Conservation (phyloP, 2,888 invertebrate genomes). For the Rosalia funebris region DNA sequence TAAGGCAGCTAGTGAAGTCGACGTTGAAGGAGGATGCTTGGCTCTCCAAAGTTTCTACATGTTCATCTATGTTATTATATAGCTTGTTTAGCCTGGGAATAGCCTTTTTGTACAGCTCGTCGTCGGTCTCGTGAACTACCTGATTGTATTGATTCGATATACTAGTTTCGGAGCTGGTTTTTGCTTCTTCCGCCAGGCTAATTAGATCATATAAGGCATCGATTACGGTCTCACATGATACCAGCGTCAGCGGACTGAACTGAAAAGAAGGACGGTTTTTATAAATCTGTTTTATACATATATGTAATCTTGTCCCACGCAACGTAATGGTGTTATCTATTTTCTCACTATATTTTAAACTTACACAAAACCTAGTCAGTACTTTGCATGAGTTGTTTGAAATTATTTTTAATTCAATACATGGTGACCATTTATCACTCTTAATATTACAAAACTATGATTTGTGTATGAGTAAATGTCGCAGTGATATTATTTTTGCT, state of each 20-base stretch:
- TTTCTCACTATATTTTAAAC: too few relatives aligned
- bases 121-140: neutral
- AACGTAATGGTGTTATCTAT: too few relatives aligned
- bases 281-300: too few relatives aligned
- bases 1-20: neutral
- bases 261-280: too few relatives aligned
- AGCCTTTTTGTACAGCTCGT: neutral
- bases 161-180: neutral
- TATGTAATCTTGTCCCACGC: too few relatives aligned
- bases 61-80: neutral
- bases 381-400: too few relatives aligned
- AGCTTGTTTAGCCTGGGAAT: neutral
- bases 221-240: neutral
- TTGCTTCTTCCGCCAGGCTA: neutral
- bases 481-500: too few relatives aligned
- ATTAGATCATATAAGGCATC: neutral
- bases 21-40: neutral
- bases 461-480: too few relatives aligned
- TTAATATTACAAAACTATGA: too few relatives aligned
- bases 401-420: too few relatives aligned
- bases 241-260: neutral
- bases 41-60: neutral
- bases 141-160: neutral
- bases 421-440: too few relatives aligned
- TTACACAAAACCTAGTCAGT: too few relatives aligned